These are phyloP conservation scores for Seriola dumerili DNA, from an alignment of 2,113 vertebrate genomes.

Conservation along the genomic window DNA sequence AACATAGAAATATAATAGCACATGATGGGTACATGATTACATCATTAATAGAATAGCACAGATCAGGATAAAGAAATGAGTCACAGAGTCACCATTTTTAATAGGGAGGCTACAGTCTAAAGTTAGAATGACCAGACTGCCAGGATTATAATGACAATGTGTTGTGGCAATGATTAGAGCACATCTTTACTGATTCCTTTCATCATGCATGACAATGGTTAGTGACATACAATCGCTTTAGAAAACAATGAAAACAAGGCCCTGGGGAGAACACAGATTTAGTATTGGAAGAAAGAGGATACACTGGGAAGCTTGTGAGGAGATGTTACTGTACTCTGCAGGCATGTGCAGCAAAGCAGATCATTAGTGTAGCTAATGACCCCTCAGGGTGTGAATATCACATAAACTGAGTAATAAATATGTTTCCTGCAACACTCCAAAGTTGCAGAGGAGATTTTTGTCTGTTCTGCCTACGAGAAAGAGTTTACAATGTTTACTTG, in stretches of 20 bases:
- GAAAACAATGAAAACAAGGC: conserved; percentile 49
- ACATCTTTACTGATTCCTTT: conserved; percentile 21
- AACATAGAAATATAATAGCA: not conserved
- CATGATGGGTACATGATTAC: not conserved
- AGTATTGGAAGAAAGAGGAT: conserved; percentile 64
- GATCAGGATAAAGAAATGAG: not conserved
- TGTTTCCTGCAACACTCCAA: not conserved
- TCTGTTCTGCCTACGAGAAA: not conserved
- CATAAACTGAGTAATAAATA: not conserved
- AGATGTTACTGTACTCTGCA: conserved; percentile 16
- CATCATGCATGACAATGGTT: conserved; percentile 25
- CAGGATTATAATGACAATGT: not conserved
- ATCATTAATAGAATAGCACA: not conserved
- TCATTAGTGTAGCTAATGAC: conserved; percentile 28
- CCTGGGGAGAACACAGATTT: conserved; percentile 38
- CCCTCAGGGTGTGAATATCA: conserved; percentile 13
- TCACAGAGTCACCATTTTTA: not conserved
- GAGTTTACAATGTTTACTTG: not conserved
- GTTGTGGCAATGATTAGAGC: not conserved
- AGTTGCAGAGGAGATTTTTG: not conserved
- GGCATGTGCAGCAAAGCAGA: conserved; percentile 25
- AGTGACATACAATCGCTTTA: conserved; percentile 43
- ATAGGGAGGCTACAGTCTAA: not conserved
- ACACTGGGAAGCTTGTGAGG: conserved; percentile 64
- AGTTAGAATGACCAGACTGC: not conserved